Percentiles rank a stretch among this genome's conserved stretches.
These are phyloP conservation scores for Eudemis profundana DNA, from an alignment of 2,888 invertebrate genomes.

Conservation along the genomic window DNA sequence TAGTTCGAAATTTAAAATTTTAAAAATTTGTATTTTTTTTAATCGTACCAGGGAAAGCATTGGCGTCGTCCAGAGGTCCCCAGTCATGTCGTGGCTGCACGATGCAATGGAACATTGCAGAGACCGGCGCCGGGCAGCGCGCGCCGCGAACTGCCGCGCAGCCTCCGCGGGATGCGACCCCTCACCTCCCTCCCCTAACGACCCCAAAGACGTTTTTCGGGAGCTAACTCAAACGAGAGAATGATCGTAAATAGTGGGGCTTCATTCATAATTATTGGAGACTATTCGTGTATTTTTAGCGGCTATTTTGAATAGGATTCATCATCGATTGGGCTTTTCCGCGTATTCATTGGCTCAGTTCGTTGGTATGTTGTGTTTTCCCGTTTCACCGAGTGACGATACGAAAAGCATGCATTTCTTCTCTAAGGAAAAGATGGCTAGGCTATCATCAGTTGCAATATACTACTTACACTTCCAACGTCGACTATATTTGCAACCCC, in stretches of 20 bases:
- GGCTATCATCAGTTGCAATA: too few species aligned
- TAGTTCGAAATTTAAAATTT: slow-evolving; percentile 15
- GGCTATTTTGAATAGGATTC: slow-evolving; percentile 30
- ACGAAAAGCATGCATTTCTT: not conserved
- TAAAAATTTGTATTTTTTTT: slow-evolving; percentile 10
- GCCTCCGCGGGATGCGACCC: slow-evolving; percentile 54
- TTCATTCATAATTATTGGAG: slow-evolving; percentile 31
- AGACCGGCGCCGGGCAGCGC: slow-evolving; percentile 37
- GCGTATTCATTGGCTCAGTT: not conserved
- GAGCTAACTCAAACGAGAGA: slow-evolving; percentile 36
- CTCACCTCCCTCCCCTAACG: slow-evolving; percentile 47
- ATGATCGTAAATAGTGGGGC: not conserved
- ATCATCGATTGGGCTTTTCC: slow-evolving; percentile 18
- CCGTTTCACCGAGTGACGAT: not conserved
- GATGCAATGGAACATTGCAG: slow-evolving; percentile 92
- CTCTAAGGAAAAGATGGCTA: too few species aligned
- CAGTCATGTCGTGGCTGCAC: slow-evolving; percentile 92
- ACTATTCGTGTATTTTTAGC: slow-evolving; percentile 14
- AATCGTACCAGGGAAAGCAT: slow-evolving; percentile 89
- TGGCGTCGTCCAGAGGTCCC: slow-evolving; percentile 89
- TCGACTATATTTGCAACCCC: too few species aligned
- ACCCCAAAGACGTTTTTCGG: slow-evolving; percentile 42
- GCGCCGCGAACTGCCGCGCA: slow-evolving; percentile 54
- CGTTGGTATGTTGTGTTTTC: slow-evolving; percentile 2
- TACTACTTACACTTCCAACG: too few species aligned